Percentiles rank a stretch among this genome's conserved stretches.
phyloP scores from a whole-genome alignment of 2,888 invertebrate species.

The Rotaria macrura region DNA sequence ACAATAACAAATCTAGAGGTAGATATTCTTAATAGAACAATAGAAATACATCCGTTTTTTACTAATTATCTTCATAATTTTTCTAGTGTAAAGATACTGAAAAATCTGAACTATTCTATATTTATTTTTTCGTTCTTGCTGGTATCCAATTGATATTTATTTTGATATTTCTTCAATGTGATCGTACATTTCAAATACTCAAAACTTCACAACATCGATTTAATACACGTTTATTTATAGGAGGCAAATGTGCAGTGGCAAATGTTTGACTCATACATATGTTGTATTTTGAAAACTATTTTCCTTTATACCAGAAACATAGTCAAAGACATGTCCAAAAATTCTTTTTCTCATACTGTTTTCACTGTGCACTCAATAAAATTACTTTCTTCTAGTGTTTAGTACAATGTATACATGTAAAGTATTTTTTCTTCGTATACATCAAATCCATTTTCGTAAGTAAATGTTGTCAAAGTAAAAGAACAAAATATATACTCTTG shows the following conservation, averaged over 20 bases:
- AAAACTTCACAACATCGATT: neutral
- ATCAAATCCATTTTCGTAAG: neutral
- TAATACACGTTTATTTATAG: neutral
- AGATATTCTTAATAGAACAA: no score
- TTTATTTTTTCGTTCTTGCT: constrained; percentile 11
- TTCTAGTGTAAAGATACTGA: neutral
- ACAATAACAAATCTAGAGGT: neutral
- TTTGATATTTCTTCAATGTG: neutral
- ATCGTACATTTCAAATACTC: neutral
- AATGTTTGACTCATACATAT: neutral
- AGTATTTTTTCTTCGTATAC: no score
- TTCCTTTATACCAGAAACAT: no score
- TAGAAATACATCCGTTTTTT: no score
- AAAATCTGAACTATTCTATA: neutral
- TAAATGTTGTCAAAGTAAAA: neutral
- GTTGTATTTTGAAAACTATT: no score
- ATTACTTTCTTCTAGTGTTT: no score
- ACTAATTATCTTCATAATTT: no score
- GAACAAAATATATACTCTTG: no score
- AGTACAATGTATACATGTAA: no score
- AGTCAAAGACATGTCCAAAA: no score
- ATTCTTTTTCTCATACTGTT: no score
- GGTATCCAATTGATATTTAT: neutral
- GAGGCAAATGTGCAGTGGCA: neutral
- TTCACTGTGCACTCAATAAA: no score